A percentile compares a stretch with the other conserved stretches of the same genome.
These are phyloP conservation scores for Mus spicilegus DNA, from an alignment of 2,113 vertebrate genomes.

Conservation along the genomic window DNA sequence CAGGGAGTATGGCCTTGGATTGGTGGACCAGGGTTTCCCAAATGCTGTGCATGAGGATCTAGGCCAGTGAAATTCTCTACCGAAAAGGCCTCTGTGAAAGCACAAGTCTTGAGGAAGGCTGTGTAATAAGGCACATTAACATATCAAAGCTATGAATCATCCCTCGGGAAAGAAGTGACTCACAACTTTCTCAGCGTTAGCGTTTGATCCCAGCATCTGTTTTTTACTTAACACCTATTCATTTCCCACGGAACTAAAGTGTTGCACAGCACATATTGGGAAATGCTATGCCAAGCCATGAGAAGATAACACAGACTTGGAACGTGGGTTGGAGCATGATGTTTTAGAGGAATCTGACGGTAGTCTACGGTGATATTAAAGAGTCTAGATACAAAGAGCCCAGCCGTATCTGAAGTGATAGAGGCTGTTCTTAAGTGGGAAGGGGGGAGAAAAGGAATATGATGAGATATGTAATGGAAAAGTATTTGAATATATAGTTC, in stretches of 20 bases:
- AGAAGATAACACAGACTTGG: not conserved
- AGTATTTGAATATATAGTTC: not conserved
- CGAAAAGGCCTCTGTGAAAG: conserved; percentile 25
- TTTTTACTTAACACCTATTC: conserved; percentile 54
- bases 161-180: not conserved
- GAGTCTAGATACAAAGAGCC: not conserved
- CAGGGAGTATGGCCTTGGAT: not conserved
- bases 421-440: not conserved
- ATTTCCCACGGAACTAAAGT: conserved; percentile 37
- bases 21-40: not conserved
- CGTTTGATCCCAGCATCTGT: conserved; percentile 39
- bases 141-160: conserved; percentile 40
- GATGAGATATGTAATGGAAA: not conserved
- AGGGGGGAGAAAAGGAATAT: not conserved
- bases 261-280: conserved; percentile 4
- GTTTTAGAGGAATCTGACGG: conserved; percentile 5
- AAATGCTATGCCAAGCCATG: not conserved
- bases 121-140: not conserved
- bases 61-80: not conserved
- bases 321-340: not conserved
- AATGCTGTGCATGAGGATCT: not conserved
- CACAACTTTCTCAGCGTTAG: not conserved
- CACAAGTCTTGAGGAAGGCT: not conserved
- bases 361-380: not conserved
- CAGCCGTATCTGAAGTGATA: not conserved